Base-by-base conservation (phyloP, 2,113 vertebrate genomes). In the Pelusios castaneus region DNA sequence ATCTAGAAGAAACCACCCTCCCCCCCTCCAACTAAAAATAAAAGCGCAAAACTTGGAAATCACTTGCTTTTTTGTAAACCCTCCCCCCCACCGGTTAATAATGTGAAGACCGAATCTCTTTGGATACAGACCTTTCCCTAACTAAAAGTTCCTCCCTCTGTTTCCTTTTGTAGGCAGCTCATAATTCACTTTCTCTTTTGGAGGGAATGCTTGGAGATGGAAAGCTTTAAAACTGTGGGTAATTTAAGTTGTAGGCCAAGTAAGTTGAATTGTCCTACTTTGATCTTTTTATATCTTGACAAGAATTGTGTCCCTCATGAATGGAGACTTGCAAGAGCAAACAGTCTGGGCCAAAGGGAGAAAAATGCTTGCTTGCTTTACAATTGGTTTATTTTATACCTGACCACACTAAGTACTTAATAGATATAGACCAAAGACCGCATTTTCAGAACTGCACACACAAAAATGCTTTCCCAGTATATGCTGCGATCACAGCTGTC, bases 1-100 rank as follows among this genome's bases (percentile, higher is more conserved):
- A 19, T 60, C 27, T 38, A 45, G 24, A 51, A 75, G 34, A 75
- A 22, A 38, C 52, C 70, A 24, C 38, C 7, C 41, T 13, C 10
- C 51, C 14, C 27, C 34, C 2, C 19, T 9, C 60, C 27, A 24
- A 8, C 17, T 6, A 24, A 86, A 38, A 2, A 1, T 1, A 6
- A 34, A 41, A 31, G 51, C n/a, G 51, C 38, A 16, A 13, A 7
- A 4, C 11, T 14, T 13, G 12, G n/a, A 38, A 16, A 54, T 22
- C 19, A 58, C 19, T 76, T 93, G 54, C 14, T 41, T 54, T 73
- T 13, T 43, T 58, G 24, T 43, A 52, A 52, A 41, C 31, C 29
- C 3, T n/a, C 4, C n/a, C 8, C 52, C 25, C 10, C 34, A 8
- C 19, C 25, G 79, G 49, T 4, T 0, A 1, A 25, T 0, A 0